phyloP scores from a whole-genome alignment of 1,140 invertebrate species.

The Panagrolaimus sp. region DNA sequence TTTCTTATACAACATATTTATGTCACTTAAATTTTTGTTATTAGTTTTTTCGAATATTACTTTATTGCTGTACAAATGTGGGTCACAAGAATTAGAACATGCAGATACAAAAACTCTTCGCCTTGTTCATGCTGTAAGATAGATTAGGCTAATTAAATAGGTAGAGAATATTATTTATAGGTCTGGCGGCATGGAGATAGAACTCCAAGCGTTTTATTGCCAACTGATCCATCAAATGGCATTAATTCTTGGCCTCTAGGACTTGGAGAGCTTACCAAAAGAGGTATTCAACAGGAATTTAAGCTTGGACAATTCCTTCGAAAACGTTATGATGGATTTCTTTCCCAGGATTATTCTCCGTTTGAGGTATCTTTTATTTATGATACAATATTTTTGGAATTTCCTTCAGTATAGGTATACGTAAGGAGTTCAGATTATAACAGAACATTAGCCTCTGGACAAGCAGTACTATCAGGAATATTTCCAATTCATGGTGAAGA shows the following conservation, averaged over 20 bases:
- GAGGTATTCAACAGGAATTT: constrained; percentile 48
- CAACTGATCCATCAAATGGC: constrained; percentile 23
- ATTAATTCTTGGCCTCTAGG: constrained; percentile 44
- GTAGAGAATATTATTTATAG: constrained; percentile 25
- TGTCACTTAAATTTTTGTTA: background rate
- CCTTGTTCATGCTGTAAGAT: constrained; percentile 11
- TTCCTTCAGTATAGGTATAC: constrained; percentile 40
- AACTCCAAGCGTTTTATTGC: constrained; percentile 40
- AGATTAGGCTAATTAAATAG: background rate
- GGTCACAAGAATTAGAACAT: background rate
- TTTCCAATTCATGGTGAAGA: constrained; percentile 45
- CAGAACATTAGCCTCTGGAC: constrained; percentile 57
- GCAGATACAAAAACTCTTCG: background rate
- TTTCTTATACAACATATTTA: background rate
- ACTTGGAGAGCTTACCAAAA: constrained; percentile 48
- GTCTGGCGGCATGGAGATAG: constrained; percentile 56
- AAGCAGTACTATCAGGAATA: constrained; percentile 58
- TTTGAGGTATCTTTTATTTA: constrained; percentile 34
- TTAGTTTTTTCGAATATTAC: background rate
- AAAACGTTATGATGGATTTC: constrained; percentile 45
- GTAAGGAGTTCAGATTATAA: constrained; percentile 54
- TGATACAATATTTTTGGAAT: background rate
- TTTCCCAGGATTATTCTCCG: constrained; percentile 43
- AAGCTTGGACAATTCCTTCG: constrained; percentile 44
- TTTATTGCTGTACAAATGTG: too few species aligned